Conservation (phyloP, 1,140 invertebrate genomes). For the Pollicipes pollicipes region DNA sequence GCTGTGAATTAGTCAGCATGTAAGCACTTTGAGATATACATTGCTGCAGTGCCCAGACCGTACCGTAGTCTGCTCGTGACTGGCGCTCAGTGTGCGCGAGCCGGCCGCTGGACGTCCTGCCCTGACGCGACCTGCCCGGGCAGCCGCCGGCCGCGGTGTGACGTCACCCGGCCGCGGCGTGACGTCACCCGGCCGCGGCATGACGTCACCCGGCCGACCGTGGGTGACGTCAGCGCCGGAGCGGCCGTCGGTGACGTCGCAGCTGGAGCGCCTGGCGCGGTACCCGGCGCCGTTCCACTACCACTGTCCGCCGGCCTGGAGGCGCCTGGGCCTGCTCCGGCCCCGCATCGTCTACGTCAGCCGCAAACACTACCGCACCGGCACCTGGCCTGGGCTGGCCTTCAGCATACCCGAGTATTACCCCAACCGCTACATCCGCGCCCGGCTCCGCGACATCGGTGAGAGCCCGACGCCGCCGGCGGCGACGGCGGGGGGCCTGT, state of each 20-base stretch:
- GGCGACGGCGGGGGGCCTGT: neutral
- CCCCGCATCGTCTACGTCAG: neutral
- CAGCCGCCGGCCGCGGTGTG: neutral
- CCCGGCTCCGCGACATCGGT: slow-evolving; percentile 4
- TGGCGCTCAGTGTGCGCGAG: no score
- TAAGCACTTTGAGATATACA: no score
- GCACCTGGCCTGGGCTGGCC: neutral
- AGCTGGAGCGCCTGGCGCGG: neutral
- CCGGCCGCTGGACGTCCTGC: no score
- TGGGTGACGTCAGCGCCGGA: neutral
- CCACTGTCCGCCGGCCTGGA: neutral
- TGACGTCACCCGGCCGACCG: neutral
- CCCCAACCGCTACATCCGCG: neutral
- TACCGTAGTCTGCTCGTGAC: no score
- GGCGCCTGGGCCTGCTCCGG: neutral
- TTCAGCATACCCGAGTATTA: neutral
- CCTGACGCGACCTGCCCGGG: no score
- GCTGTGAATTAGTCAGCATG: no score
- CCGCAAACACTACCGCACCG: neutral
- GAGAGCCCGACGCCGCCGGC: neutral
- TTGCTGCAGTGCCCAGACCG: no score
- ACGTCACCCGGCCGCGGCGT: neutral
- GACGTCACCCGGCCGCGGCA: slow-evolving; percentile 1
- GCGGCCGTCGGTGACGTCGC: neutral
- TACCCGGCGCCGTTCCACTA: slow-evolving; percentile 35